Base-by-base conservation (phyloP, 1,140 invertebrate species). In the Onthophagus taurus region DNA sequence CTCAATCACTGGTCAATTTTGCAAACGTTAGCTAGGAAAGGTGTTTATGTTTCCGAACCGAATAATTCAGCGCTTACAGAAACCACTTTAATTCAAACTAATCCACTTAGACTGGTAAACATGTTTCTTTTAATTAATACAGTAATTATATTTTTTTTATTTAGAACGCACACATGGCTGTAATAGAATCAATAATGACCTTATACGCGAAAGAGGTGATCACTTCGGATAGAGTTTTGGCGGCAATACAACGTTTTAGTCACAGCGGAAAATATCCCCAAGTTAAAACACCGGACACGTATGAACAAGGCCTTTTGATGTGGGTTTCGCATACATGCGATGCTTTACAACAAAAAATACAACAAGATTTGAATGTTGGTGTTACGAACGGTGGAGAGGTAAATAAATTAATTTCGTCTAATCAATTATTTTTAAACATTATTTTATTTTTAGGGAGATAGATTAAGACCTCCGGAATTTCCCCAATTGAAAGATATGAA, bases 121-220 rank as follows among this genome's bases (percentile, higher is more conserved):
- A 36, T 36, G 16, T n/a, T 18, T 41, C 13, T 13, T 11, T 29
- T 17, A 29, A 4, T 41, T 26, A 11, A 12, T 41, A 20, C n/a
- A 5, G 17, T 26, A 23, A 16, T 26, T 21, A 4, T 23, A 33
- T 49, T 43, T 47, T 69, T 66, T 23, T 59, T 59, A 69, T 72
- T 26, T 64, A 97, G 94, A 85, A 78, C 65, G 89, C 90, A 52
- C 95, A 99, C 70, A 83, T 97, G 79, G 80, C 88, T 65, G 85
- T 99, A 67, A 94, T 97, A 69, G 93, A 98, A 74, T 88, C 89
- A 52, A 75, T 98, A 63, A 97, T 99, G 93, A 76, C 80, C 55
- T 76, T 97, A 48, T 96, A 96, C 70, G 83, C 91, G 50, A 85
- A 87, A 59, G 90, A 97, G 70, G 85, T 95, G 45, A 83, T 94